These are phyloP conservation scores for Pachypanchax playfairii DNA, from an alignment of 2,113 vertebrate genomes.

Conservation along the genomic window DNA sequence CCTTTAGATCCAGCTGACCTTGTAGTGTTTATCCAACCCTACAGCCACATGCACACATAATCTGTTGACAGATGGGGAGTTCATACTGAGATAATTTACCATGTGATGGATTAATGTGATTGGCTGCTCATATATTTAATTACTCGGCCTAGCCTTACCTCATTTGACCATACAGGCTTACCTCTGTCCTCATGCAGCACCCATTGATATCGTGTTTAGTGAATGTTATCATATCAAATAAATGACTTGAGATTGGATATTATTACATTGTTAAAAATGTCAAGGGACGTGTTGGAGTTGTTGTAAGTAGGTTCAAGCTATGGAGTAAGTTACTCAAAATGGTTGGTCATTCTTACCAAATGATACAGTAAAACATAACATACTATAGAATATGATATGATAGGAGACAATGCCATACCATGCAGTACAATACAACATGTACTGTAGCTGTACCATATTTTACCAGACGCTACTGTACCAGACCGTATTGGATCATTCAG, in stretches of 20 bases:
- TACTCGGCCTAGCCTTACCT: slow-evolving; percentile 43
- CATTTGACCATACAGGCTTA: slow-evolving; percentile 25
- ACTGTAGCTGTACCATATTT: too few species aligned
- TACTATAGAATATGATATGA: too few species aligned
- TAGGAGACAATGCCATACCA: too few species aligned
- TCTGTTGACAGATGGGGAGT: slow-evolving; percentile 49
- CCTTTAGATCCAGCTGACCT: slow-evolving; percentile 42
- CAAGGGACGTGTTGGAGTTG: too few species aligned
- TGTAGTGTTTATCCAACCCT: slow-evolving; percentile 31
- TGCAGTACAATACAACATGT: too few species aligned
- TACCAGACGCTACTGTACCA: too few species aligned
- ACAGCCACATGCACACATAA: slow-evolving; percentile 3
- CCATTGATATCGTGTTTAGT: background rate
- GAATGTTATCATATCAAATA: background rate
- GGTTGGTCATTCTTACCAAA: too few species aligned
- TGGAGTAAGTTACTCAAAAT: too few species aligned
- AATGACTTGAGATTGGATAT: background rate
- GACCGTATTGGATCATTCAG: too few species aligned
- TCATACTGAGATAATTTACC: background rate
- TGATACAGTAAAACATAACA: too few species aligned
- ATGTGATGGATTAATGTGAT: slow-evolving; percentile 46
- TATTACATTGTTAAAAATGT: background rate
- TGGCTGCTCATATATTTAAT: slow-evolving; percentile 48
- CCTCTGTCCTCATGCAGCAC: slow-evolving; percentile 18
- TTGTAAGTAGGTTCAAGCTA: too few species aligned